Conservation (phyloP, 2,113 vertebrate species). For the Morone chrysops region DNA sequence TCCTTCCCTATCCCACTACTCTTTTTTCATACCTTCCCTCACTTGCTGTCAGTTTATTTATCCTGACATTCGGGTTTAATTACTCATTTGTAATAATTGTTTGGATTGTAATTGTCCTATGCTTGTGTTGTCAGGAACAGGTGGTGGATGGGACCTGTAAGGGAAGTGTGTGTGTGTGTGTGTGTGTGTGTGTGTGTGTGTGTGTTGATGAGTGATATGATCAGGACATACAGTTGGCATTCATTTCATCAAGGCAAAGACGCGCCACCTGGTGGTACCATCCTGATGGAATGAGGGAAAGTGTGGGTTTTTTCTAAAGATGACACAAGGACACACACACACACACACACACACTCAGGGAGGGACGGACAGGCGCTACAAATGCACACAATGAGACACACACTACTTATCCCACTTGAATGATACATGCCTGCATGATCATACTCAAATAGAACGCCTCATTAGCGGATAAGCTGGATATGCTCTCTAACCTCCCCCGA, state of each 20-base stretch:
- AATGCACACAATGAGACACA: constrained; percentile 15
- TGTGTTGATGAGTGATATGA: constrained; percentile 26
- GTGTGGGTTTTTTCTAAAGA: constrained; percentile 17
- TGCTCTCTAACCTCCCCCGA: constrained; percentile 66
- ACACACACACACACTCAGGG: constrained; percentile 5
- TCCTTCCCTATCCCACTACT: not conserved
- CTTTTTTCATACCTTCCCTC: constrained; percentile 33
- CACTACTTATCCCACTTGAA: constrained; percentile 67
- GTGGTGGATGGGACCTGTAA: constrained; percentile 68
- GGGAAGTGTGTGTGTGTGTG: constrained; percentile 35
- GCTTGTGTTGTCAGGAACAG: constrained; percentile 66
- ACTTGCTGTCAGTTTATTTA: constrained; percentile 74
- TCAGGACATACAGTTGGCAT: constrained; percentile 37
- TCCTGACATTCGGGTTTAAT: constrained; percentile 78
- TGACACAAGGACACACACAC: constrained; percentile 8
- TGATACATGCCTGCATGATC: constrained; percentile 72
- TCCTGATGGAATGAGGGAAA: constrained; percentile 12
- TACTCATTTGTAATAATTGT: constrained; percentile 83
- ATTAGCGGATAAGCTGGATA: constrained; percentile 76
- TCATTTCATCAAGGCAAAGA: constrained; percentile 50
- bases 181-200: constrained; percentile 31
- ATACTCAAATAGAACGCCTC: constrained; percentile 73
- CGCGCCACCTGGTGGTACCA: constrained; percentile 65
- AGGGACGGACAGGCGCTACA: not conserved
- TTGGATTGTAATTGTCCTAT: constrained; percentile 71